A percentile compares a stretch with the other conserved stretches of the same genome.
These are phyloP conservation scores for Acrocera orbiculus DNA, from an alignment of 2,888 invertebrate genomes.

Conservation along the genomic window DNA sequence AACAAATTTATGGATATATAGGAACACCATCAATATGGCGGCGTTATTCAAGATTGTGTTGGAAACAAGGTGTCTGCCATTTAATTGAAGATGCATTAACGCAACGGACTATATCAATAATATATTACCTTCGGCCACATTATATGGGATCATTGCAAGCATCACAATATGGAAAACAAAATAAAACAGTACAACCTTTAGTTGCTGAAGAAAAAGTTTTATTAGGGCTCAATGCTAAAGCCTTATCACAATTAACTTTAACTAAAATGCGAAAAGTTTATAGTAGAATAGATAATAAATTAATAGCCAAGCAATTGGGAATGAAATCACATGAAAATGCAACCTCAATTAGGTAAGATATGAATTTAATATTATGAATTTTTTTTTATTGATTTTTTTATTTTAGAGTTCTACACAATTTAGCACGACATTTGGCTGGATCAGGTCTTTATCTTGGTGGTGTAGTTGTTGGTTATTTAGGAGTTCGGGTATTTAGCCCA, in stretches of 20 bases:
- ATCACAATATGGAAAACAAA: slow-evolving; percentile 48
- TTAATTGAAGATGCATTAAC: slow-evolving; percentile 84
- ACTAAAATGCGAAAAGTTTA: slow-evolving; percentile 92
- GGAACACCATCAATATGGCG: slow-evolving; percentile 95
- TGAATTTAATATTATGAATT: neutral
- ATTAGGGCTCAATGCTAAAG: slow-evolving; percentile 88
- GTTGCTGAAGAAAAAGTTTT: slow-evolving; percentile 74
- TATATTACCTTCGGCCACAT: slow-evolving; percentile 85
- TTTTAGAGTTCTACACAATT: slow-evolving; percentile 74
- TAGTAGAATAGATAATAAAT: slow-evolving; percentile 88
- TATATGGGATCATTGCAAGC: slow-evolving; percentile 95
- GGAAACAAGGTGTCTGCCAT: slow-evolving; percentile 93
- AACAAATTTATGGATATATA: slow-evolving; percentile 82
- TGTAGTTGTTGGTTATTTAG: slow-evolving; percentile 92
- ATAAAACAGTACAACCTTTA: slow-evolving; percentile 47
- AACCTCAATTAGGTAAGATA: slow-evolving; percentile 59
- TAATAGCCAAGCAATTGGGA: slow-evolving; percentile 90
- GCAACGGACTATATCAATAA: slow-evolving; percentile 59
- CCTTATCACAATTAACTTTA: slow-evolving; percentile 84
- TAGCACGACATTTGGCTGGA: slow-evolving; percentile 86
- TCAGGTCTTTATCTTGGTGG: slow-evolving; percentile 89
- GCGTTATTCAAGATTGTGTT: slow-evolving; percentile 70
- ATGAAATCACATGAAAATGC: slow-evolving; percentile 99
- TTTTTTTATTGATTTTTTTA: neutral
- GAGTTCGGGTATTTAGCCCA: slow-evolving; percentile 83